A percentile compares a stretch with the other conserved stretches of the same genome.
These are phyloP conservation scores for Meta bourneti DNA, from an alignment of 2,888 invertebrate genomes.

Conservation along the genomic window DNA sequence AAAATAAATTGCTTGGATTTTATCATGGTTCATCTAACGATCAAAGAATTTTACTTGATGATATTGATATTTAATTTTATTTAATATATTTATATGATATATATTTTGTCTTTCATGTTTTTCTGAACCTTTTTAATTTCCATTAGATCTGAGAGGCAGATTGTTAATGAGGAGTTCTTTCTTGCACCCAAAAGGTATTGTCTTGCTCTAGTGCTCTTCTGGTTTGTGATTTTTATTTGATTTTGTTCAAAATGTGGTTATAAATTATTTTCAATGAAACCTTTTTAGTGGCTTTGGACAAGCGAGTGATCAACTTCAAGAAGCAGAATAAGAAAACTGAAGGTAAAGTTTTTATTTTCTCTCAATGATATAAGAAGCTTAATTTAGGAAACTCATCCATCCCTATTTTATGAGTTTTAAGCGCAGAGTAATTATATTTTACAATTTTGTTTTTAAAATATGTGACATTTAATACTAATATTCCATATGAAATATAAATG, in stretches of 20 bases:
- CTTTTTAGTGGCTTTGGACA: background rate
- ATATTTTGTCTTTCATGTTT: background rate
- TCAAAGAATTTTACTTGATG: too few species aligned
- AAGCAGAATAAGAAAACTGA: slow-evolving; percentile 29
- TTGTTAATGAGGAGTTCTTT: background rate
- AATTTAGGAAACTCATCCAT: too few species aligned
- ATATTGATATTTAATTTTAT: background rate
- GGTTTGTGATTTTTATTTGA: background rate
- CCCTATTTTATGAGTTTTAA: too few species aligned
- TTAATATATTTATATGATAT: too few species aligned
- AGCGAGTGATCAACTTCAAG: slow-evolving; percentile 7
- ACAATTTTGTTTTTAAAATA: too few species aligned
- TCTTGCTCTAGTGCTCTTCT: background rate
- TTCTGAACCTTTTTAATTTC: slow-evolving; percentile 1
- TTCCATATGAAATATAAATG: too few species aligned
- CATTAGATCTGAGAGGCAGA: slow-evolving; percentile 26
- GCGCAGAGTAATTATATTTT: background rate
- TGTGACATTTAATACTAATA: too few species aligned
- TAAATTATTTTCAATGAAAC: background rate
- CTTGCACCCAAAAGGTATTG: slow-evolving; percentile 3
- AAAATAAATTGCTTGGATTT: too few species aligned
- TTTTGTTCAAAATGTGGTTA: background rate
- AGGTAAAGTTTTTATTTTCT: background rate
- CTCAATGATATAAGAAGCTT: too few species aligned
- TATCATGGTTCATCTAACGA: too few species aligned